Base-by-base conservation (phyloP, 2,113 vertebrate genomes). In the Nibea albiflora region DNA sequence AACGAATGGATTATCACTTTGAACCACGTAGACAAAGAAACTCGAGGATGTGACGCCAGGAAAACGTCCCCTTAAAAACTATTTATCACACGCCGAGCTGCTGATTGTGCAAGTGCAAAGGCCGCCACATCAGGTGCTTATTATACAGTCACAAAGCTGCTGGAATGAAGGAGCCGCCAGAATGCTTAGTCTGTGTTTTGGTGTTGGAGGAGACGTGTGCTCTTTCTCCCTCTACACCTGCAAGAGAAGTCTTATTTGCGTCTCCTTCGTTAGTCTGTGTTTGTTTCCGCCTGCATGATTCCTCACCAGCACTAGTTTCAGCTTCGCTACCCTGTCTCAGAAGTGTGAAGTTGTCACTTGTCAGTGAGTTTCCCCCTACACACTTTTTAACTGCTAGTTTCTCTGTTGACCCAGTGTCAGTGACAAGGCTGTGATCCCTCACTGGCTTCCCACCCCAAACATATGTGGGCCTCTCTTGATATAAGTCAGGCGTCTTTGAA, bases 131-230 rank as follows among this genome's bases (percentile, higher is more conserved):
- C 69, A 87, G 64, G 60, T 89, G 71, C 73, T 84, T 86, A 86
- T 87, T 90, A 83, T 88, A 46, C 61, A 73, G 78, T 88, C 83
- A 75, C 78, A 62, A 85, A 85, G 68, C 62, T 85, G 76, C 67
- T 26, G 10, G 15, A 73, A 64, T 42, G 54, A 78, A 78, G 76
- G 52, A 24, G 73, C 64, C 76, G 70, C 63, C 35, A 68, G 78
- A 87, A 67, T 85, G 89, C 87, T 85, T 68, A 47, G 58, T 87
- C 28, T 71, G 73, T 81, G 19, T 62, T 87, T 89, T 72, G 44
- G 44, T 65, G 22, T 44, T 57, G 49, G 17, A 24, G 26, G 53
- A 72, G 26, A 70, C 2, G 0, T 26, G 35, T 61, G 57, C 56
- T 26, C 22, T 74, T 50, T 73, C 26, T 71, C 19, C 26, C 14